Base-by-base conservation (phyloP, 2,888 invertebrate genomes). In the Drymonia ruficornis region DNA sequence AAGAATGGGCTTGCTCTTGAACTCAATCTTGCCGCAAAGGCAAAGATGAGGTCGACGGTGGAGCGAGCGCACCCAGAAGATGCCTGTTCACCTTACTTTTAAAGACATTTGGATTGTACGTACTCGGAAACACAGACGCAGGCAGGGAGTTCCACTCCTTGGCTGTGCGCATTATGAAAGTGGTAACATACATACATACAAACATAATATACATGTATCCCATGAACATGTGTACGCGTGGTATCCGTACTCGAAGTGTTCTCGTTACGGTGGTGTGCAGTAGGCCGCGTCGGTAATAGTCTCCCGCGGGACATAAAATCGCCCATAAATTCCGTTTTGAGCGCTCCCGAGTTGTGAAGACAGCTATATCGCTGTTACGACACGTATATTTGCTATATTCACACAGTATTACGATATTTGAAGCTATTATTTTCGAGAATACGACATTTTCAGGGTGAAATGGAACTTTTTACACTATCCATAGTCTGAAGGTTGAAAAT, bases 281-380 rank as follows among this genome's bases (percentile, higher is more conserved):
- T 67, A 61, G 61, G 52, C 59, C 59, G 59, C 71, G 64, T 56
- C 53, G 61, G 80, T 87, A 86, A 88, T 86, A 81, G 80, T 81
- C 80, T 85, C 86, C 82, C 82, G 67, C 70, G 80, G 83, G 86
- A 81, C 78, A 85, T 83, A 83, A 84, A 86, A 83, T 81, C 78
- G 79, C 62, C 73, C 77, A 84, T 87, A 87, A 88, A 87, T 87
- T 87, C 80, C 77, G 76, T 85, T 85, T 83, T 80, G 80, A 83
- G 75, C 76, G 72, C 12, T 65, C 49, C 19, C 60, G 62, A 50
- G 53, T 52, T 49, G 57, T 64, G 61, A 67, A 69, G 71, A 67
- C 69, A 66, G 57, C 70, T 62, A 68, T 74, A 71, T 72, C 67
- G 72, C 59, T 50, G 60, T 65, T 70, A 57, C 67, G 70, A 68